A percentile compares a stretch with the other conserved stretches of the same genome.
Conservation (phyloP, 1,140 invertebrate genomes). For the Orchestia grillus region DNA sequence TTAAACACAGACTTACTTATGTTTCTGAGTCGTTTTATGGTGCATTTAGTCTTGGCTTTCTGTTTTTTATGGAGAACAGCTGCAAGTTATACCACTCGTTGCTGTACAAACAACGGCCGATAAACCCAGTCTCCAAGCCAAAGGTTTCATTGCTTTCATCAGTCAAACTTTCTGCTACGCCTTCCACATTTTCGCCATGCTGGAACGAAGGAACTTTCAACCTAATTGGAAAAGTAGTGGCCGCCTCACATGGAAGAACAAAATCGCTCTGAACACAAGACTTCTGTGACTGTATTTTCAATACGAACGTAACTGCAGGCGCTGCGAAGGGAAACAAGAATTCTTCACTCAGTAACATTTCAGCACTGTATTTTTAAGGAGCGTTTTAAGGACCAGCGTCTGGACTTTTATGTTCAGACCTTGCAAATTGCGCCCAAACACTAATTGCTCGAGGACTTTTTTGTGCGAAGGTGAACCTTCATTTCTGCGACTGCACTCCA, state of each 20-base stretch:
- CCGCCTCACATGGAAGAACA: not conserved
- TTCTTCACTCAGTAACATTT: constrained; percentile 43
- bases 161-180: constrained; percentile 3
- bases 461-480: constrained; percentile 13
- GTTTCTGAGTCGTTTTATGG: constrained; percentile 22
- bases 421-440: constrained; percentile 55
- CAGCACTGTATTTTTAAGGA: constrained; percentile 48
- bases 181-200: not conserved
- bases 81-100: constrained; percentile 19
- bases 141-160: constrained; percentile 23
- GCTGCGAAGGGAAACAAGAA: not conserved
- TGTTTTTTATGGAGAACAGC: constrained; percentile 47
- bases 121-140: not conserved
- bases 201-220: not conserved
- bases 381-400: constrained; percentile 55
- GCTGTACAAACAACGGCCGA: not conserved
- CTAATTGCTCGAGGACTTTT: constrained; percentile 45
- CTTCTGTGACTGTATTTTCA: not conserved
- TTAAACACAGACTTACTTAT: constrained; percentile 41
- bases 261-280: constrained; percentile 14
- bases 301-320: not conserved
- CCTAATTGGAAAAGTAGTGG: not conserved
- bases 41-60: constrained; percentile 28
- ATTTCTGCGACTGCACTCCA: not conserved
- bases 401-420: constrained; percentile 55